Evolutionary conservation across 2,888 invertebrate genomes (phyloP).

Genomic region (Sesia apiformis): DNA sequence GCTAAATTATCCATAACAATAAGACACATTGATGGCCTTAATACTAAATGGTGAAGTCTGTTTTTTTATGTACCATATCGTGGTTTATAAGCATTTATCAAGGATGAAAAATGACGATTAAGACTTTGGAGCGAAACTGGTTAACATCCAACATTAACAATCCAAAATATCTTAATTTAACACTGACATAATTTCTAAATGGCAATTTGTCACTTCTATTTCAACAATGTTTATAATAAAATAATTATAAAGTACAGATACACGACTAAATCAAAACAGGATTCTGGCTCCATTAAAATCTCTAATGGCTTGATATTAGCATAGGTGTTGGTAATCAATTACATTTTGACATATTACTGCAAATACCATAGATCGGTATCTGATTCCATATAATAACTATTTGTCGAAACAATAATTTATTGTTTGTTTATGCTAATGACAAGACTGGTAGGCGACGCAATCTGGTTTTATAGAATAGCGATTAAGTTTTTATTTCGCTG

Average conservation of each 20-base stretch:
- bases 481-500: slow-evolving; percentile 44
- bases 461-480: slow-evolving; percentile 63
- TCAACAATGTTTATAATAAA: slow-evolving; percentile 3
- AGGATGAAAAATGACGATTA: too few species aligned
- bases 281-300: slow-evolving; percentile 14
- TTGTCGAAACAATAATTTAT: slow-evolving; percentile 67
- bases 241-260: neutral
- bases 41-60: too few species aligned
- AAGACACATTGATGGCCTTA: too few species aligned
- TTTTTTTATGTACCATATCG: too few species aligned
- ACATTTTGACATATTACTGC: slow-evolving; percentile 43
- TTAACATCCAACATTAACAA: too few species aligned
- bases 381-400: slow-evolving; percentile 51
- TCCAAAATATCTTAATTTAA: neutral
- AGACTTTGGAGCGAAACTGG: too few species aligned
- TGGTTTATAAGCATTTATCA: too few species aligned
- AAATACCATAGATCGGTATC: slow-evolving; percentile 39
- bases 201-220: slow-evolving; percentile 7
- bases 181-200: neutral
- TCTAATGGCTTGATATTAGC: slow-evolving; percentile 22
- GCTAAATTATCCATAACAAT: too few species aligned
- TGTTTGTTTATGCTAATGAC: slow-evolving; percentile 49
- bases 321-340: slow-evolving; percentile 43
- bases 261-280: slow-evolving; percentile 5
- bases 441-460: slow-evolving; percentile 49